Conservation (phyloP, 1,140 invertebrate species). For the Cotesia vestalis region DNA sequence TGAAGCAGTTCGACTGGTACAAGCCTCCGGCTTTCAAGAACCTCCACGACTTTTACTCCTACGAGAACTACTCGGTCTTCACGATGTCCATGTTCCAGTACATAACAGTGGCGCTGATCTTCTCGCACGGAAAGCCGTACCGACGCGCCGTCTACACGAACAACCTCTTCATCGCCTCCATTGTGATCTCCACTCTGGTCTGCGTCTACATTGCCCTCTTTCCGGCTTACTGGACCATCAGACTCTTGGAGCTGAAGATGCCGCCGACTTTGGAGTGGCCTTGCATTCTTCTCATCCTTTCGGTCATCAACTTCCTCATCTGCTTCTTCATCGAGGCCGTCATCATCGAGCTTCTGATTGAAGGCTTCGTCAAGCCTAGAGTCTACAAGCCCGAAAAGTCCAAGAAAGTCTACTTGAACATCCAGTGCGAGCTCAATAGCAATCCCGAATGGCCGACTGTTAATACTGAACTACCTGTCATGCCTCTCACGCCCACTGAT, state of each 20-base stretch:
- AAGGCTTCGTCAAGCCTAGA: conserved; percentile 66
- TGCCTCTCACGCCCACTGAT: conserved; percentile 45
- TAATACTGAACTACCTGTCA: conserved; percentile 40
- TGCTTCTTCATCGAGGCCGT: conserved; percentile 72
- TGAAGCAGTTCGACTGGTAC: conserved; percentile 79
- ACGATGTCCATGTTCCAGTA: conserved; percentile 92
- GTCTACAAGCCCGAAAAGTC: conserved; percentile 68
- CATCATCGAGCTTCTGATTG: conserved; percentile 71
- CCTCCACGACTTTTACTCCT: conserved; percentile 67
- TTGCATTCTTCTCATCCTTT: conserved; percentile 70
- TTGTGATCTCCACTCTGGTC: conserved; percentile 71
- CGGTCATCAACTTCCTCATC: conserved; percentile 69
- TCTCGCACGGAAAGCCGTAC: conserved; percentile 91
- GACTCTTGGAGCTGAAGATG: conserved; percentile 73
- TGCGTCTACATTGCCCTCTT: conserved; percentile 76
- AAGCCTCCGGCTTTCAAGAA: conserved; percentile 67
- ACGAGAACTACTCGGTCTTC: conserved; percentile 89
- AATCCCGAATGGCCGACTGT: conserved; percentile 51
- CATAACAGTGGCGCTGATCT: conserved; percentile 87
- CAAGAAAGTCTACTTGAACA: conserved; percentile 67
- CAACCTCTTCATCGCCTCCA: conserved; percentile 70
- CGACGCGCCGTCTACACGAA: conserved; percentile 86
- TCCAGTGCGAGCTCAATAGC: conserved; percentile 60
- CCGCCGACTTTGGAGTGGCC: conserved; percentile 74
- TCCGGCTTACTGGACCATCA: conserved; percentile 72